Evolutionary conservation across 2,888 invertebrate genomes (phyloP), one percentile per base, ranked within the genome.

Genomic region (Anticlea derivata): DNA sequence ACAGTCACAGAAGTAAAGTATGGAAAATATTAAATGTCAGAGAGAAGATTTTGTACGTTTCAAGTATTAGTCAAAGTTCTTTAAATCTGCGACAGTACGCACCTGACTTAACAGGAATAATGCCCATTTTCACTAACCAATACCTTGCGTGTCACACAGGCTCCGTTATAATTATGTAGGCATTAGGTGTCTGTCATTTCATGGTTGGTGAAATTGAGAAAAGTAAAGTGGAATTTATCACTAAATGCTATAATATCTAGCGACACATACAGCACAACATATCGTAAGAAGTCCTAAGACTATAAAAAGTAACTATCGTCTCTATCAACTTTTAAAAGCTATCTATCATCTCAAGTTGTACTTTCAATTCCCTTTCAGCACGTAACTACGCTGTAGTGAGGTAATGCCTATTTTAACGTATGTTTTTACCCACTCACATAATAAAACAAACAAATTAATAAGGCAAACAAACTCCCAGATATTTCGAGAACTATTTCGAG

Each of bases 341-440:
- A 12, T 43, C 7, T 20, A 35, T 41, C 13, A 37, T 37, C 20
- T 29, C 10, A 45, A 43, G 41, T 57, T 53, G 50, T 53, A 52
- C 50, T 56, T 46, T 41, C 7, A 35, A 37, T 20, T 31, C 5
- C 6, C 7, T 39, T 30, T 46, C 7, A 13, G 23, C 35, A 35
- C 34, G 27, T 11, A 12, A 11, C 7, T 22, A 20, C 11, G 8
- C 30, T 23, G 12, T n/a, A 13, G 8, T 7, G 8, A 23, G 13
- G 24, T 43, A 38, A 27, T 38, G 26, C 17, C 20, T 30, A n/a
- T n/a, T n/a, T n/a, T n/a, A n/a, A n/a, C n/a, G n/a, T n/a, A 22
- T 11, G 29, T 30, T 12, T 24, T 17, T 17, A 17, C 17, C 17
- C 22, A 29, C 22, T 7, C 8, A 24, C 13, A 20, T 23, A 22